Base-by-base conservation (phyloP, 2,888 invertebrate species). In the Punctoribates punctum region DNA sequence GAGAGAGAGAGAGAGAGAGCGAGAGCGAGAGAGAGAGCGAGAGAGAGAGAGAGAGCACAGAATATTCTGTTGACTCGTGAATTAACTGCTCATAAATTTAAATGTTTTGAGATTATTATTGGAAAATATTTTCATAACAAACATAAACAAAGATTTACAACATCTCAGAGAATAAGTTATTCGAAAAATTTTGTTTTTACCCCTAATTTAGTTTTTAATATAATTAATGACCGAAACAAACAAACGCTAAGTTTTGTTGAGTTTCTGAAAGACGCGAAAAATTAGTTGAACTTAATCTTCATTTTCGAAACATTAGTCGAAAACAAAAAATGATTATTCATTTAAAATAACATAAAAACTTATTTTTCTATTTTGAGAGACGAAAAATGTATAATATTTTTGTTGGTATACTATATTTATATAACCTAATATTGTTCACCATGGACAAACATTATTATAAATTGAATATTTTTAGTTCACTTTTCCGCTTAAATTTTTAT, bases 21-120 rank as follows among this genome's bases (percentile, higher is more conserved):
- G 67, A 38, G 67, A 67, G 38, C 34, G 67, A 67, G 67, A 67
- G 67, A 67, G 67, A 67, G 67, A 67, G 67, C 34, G 46, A 65
- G 29, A 54, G 54, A n/a, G n/a, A n/a, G n/a, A n/a, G n/a, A n/a
- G n/a, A n/a, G n/a, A n/a, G n/a, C n/a, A n/a, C n/a, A n/a, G n/a
- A n/a, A 54, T 11, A 54, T 11, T 8, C 20, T 20, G 54, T n/a
- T 54, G 4, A 23, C 23, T 54, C 23, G 8, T 6, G 20, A 20
- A 48, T 54, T 15, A 54, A 54, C 20, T 54, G 20, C 54, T 20
- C 20, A 54, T 54, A 54, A 54, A 54, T 54, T n/a, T 23, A 6
- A 3, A 20, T 5, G 23, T 54, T 20, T 20, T 6, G 23, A n/a
- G 54, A 8, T 54, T 20, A 54, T 23, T 20, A 8, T 54, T 6